Percentiles rank a stretch among this genome's conserved stretches.
phyloP scores from a whole-genome alignment of 2,113 vertebrate genomes.

The Mormyrus iriodes region DNA sequence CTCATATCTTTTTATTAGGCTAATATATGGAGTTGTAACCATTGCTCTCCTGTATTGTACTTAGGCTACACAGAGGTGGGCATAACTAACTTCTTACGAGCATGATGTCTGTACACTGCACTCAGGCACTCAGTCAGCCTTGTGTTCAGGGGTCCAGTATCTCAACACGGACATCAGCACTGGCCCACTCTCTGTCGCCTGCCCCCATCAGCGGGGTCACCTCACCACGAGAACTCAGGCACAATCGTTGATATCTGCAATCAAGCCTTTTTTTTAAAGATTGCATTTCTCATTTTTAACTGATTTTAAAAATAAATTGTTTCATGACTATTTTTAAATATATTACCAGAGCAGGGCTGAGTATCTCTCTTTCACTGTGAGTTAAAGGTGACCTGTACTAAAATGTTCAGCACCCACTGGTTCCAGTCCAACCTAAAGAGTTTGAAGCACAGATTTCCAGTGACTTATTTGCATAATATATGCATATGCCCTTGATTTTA shows the following conservation, averaged over 20 bases:
- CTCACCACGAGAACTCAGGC: background rate
- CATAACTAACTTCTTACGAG: background rate
- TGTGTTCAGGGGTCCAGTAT: no score
- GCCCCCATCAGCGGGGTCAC: background rate
- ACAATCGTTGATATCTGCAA: background rate
- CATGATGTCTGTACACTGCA: background rate
- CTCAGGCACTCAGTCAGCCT: background rate
- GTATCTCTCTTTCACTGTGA: background rate
- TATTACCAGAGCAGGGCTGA: background rate
- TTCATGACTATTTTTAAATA: background rate
- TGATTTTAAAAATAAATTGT: background rate
- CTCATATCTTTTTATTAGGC: background rate
- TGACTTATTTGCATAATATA: slow-evolving; percentile 1
- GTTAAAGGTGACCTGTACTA: background rate
- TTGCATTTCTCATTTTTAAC: background rate
- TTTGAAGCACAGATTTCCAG: background rate
- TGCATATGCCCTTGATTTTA: background rate
- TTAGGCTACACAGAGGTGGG: background rate
- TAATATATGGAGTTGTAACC: background rate
- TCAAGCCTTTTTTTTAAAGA: background rate
- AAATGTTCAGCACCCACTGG: background rate
- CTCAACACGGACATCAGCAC: background rate
- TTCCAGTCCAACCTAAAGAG: background rate
- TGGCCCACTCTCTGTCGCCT: background rate
- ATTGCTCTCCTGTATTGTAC: background rate